phyloP scores from a whole-genome alignment of 2,113 vertebrate genomes.

The Martes martes region DNA sequence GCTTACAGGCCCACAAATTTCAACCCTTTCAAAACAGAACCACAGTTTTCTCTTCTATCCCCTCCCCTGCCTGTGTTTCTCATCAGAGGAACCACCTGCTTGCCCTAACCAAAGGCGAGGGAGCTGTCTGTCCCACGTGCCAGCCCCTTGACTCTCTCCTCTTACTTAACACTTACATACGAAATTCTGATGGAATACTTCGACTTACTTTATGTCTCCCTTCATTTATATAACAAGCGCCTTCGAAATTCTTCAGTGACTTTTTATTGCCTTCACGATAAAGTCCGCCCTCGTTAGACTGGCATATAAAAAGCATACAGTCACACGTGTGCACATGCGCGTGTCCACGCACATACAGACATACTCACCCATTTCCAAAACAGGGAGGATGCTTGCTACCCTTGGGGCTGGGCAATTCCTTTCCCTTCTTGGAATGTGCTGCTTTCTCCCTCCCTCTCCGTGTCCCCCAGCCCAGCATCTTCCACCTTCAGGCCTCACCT shows the following conservation, averaged over 20 bases:
- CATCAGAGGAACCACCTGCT: neutral
- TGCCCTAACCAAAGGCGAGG: neutral
- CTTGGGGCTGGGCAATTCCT: neutral
- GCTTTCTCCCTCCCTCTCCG: neutral
- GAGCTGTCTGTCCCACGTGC: neutral
- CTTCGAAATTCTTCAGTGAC: neutral
- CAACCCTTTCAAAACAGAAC: neutral
- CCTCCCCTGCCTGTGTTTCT: neutral
- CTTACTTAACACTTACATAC: neutral
- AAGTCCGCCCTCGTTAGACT: neutral
- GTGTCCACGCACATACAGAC: rapidly evolving
- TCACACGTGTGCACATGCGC: neutral
- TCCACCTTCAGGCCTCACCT: neutral
- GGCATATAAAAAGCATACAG: neutral
- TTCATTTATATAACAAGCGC: neutral
- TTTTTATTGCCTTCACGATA: neutral
- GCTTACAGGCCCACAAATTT: neutral
- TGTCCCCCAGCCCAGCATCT: neutral
- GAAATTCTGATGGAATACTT: neutral
- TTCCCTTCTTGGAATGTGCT: neutral
- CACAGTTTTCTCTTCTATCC: neutral
- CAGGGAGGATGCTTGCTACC: neutral
- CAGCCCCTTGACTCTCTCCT: neutral
- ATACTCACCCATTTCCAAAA: neutral
- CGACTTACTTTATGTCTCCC: neutral